phyloP scores from a whole-genome alignment of 2,888 invertebrate species.

The Bibio marci region DNA sequence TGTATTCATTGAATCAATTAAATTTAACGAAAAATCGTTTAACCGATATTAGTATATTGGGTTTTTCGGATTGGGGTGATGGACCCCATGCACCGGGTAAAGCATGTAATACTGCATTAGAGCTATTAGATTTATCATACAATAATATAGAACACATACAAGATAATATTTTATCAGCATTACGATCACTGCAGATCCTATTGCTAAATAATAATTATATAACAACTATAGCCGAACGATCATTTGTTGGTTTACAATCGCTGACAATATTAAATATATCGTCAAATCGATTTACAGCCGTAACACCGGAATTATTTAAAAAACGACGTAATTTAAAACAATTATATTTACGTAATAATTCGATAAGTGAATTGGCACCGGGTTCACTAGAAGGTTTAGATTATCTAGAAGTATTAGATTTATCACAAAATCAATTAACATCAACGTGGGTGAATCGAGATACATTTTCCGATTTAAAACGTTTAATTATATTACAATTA shows the following conservation, averaged over 20 bases:
- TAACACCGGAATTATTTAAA: constrained; percentile 64
- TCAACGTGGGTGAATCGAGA: constrained; percentile 62
- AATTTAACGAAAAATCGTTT: constrained; percentile 63
- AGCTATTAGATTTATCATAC: constrained; percentile 52
- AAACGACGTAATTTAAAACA: constrained; percentile 53
- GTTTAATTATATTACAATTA: constrained; percentile 56
- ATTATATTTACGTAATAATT: constrained; percentile 60
- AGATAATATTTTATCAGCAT: constrained; percentile 50
- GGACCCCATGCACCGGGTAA: constrained; percentile 44
- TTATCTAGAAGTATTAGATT: constrained; percentile 53
- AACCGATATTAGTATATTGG: constrained; percentile 58
- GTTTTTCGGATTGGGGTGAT: constrained; percentile 55
- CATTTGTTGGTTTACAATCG: constrained; percentile 50
- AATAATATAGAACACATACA: constrained; percentile 56
- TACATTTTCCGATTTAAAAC: constrained; percentile 55
- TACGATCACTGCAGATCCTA: constrained; percentile 50
- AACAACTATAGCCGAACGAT: constrained; percentile 52
- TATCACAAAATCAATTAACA: constrained; percentile 57
- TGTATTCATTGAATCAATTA: constrained; percentile 46
- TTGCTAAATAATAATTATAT: constrained; percentile 61
- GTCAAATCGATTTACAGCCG: constrained; percentile 55
- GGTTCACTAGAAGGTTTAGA: constrained; percentile 56
- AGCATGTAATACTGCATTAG: constrained; percentile 50
- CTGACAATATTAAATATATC: constrained; percentile 60
- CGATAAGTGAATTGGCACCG: constrained; percentile 54